Conservation (phyloP, 37 sponge, comb jelly and placozoan species). For the Beroe ovata region DNA sequence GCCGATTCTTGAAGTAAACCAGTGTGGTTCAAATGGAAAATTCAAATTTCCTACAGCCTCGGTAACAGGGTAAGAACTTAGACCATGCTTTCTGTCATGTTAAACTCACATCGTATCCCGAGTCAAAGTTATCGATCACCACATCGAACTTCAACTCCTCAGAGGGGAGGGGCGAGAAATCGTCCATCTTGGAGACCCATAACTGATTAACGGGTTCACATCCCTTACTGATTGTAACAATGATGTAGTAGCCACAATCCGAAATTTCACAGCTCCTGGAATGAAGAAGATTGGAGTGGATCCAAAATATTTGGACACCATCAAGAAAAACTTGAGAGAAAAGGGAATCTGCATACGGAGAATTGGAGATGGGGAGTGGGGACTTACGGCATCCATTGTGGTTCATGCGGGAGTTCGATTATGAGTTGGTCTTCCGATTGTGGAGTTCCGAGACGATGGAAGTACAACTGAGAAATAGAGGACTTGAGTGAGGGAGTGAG, state of each 20-base stretch:
- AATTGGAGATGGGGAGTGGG: too few species aligned
- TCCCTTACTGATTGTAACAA: conserved; percentile 6
- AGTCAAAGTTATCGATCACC: conserved; percentile 87
- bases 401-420: conserved; percentile 79
- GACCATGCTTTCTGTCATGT: too few species aligned
- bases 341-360: too few species aligned
- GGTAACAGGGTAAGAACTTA: too few species aligned
- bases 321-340: too few species aligned
- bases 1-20: too few species aligned
- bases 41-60: too few species aligned
- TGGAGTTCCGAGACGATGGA: conserved; percentile 75
- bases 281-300: too few species aligned
- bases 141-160: conserved; percentile 69
- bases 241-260: background rate
- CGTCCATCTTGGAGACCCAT: conserved; percentile 5
- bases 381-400: conserved; percentile 82
- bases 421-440: conserved; percentile 84
- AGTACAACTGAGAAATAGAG: conserved; percentile 75
- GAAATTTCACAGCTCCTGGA: conserved; percentile 39
- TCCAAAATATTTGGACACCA: too few species aligned
- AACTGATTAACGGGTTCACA: conserved; percentile 55
- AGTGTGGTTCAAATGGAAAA: too few species aligned
- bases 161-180: background rate
- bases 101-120: conserved; percentile 81
- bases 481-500: background rate